Evolutionary conservation across 2,113 vertebrate genomes (phyloP).

Genomic region (Ia io): DNA sequence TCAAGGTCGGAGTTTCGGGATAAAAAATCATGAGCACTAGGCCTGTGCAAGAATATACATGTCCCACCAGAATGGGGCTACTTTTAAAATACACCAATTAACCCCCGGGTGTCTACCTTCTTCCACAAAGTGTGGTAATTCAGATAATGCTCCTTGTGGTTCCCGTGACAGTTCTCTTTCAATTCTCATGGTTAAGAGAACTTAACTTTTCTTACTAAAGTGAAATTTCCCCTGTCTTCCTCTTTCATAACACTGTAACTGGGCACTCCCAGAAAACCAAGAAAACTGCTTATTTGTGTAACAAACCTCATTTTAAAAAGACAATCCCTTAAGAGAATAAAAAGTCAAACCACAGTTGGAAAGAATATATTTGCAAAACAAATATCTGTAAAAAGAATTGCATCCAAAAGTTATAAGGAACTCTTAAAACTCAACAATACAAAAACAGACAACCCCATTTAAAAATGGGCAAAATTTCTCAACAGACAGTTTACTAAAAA

Average conservation of each 20-base stretch:
- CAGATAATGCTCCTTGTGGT: neutral
- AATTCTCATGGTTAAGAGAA: neutral
- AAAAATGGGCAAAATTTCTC: neutral
- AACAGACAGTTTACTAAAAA: neutral
- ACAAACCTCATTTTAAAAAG: neutral
- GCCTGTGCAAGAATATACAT: neutral
- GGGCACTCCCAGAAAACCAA: neutral
- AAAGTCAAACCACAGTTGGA: neutral
- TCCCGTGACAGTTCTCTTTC: neutral
- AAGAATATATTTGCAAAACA: neutral
- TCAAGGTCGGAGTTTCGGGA: neutral
- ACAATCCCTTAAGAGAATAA: neutral
- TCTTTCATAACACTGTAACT: neutral
- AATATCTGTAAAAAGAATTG: neutral
- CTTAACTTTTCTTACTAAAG: constrained; percentile 20
- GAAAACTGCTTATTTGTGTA: neutral
- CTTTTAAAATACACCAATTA: neutral
- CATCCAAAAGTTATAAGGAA: neutral
- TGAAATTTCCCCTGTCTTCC: constrained; percentile 31
- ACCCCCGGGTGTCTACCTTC: neutral
- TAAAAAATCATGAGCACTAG: neutral
- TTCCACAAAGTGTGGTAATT: neutral
- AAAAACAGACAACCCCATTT: neutral
- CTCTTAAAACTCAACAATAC: neutral
- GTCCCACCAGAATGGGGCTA: neutral